phyloP scores from a whole-genome alignment of 2,113 vertebrate species.

The Lampris incognitus region DNA sequence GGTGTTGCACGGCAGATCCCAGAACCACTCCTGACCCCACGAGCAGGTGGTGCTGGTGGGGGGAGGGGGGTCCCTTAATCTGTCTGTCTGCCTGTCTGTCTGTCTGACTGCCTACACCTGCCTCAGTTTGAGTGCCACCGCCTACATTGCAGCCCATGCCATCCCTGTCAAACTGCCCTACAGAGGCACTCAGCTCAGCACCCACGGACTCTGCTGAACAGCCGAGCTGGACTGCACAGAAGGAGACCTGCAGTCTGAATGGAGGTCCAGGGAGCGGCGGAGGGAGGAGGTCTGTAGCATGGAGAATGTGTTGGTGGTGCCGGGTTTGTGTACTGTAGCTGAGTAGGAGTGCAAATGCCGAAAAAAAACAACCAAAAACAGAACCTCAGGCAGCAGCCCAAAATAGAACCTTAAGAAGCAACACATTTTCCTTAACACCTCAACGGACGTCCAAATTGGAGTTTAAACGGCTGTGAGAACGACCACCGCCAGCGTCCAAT shows the following conservation, averaged over 20 bases:
- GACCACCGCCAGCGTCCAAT: not conserved
- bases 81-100: not conserved
- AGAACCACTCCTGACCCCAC: constrained; percentile 33
- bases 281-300: too few relatives aligned
- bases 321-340: constrained; percentile 57
- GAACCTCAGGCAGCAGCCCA: constrained; percentile 46
- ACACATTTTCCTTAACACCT: constrained; percentile 66
- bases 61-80: not conserved
- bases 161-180: constrained; percentile 33
- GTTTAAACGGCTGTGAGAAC: too few relatives aligned
- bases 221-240: too few relatives aligned
- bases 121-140: not conserved
- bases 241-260: too few relatives aligned
- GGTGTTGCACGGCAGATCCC: constrained; percentile 50
- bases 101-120: not conserved
- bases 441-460: constrained; percentile 23
- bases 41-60: too few relatives aligned
- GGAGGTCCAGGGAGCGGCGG: too few relatives aligned
- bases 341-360: constrained; percentile 34
- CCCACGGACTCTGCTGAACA: not conserved
- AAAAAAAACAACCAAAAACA: not conserved
- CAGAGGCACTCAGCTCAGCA: constrained; percentile 34
- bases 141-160: too few relatives aligned
- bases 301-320: constrained; percentile 29
- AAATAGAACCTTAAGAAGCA: constrained; percentile 48